These are phyloP conservation scores for Pangasius djambal DNA, from an alignment of 2,797 vertebrate genomes.

Conservation along the genomic window DNA sequence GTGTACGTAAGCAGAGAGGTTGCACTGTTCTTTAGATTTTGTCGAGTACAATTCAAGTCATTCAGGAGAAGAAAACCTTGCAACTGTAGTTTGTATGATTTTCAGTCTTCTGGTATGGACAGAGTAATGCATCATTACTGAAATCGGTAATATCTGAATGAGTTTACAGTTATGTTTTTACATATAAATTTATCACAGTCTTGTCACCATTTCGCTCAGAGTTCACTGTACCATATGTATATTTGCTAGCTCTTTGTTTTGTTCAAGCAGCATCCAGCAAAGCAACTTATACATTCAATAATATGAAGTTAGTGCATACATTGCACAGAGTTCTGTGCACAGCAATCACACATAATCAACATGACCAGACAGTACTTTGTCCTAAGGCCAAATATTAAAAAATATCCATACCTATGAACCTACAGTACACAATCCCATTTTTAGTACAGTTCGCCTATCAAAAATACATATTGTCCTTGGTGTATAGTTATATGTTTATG, in stretches of 20 bases:
- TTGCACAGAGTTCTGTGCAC: conserved; percentile 62
- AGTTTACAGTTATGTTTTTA: conserved; percentile 40
- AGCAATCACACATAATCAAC: conserved; percentile 70
- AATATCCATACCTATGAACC: conserved; percentile 56
- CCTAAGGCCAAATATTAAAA: conserved; percentile 70
- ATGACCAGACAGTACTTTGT: conserved; percentile 56
- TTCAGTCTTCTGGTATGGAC: conserved; percentile 56
- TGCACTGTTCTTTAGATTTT: conserved; percentile 57
- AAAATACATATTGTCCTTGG: conserved; percentile 43
- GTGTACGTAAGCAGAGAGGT: conserved; percentile 59
- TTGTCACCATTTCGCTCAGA: conserved; percentile 48
- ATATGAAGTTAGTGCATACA: conserved; percentile 72
- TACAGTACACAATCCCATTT: conserved; percentile 57
- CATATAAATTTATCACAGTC: conserved; percentile 37
- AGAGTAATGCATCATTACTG: conserved; percentile 38
- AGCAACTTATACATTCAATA: conserved; percentile 78
- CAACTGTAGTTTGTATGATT: conserved; percentile 62
- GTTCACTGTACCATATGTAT: conserved; percentile 56
- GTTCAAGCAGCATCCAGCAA: conserved; percentile 72
- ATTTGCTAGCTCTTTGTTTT: conserved; percentile 62
- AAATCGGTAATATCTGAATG: conserved; percentile 34
- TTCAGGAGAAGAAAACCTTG: conserved; percentile 73
- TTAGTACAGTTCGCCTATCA: conserved; percentile 45
- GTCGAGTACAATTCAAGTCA: conserved; percentile 72
- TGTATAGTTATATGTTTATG: conserved; percentile 26